Base-by-base conservation (phyloP, 2,113 vertebrate species). In the Oreochromis tanganicae region DNA sequence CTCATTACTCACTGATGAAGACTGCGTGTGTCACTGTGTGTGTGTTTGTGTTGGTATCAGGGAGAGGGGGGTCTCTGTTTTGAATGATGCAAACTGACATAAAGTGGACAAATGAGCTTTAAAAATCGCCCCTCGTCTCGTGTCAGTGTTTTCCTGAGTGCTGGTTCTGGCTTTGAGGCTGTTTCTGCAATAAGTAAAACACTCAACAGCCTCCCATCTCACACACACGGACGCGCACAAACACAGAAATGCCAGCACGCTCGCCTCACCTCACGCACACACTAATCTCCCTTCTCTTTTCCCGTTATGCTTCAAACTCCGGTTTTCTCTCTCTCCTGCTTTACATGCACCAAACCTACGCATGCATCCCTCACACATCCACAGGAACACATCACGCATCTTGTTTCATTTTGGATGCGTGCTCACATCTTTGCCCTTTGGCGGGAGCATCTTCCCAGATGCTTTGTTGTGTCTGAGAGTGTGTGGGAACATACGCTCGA, bases 401-500 rank as follows among this genome's bases (percentile, higher is more conserved):
- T 83, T 54, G 43, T 89, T 94, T 91, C 43, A 63, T 86, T 91
- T 88, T 10, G 43, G 83, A 82, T 92, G 90, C 63, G 2, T 50
- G 81, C 81, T 86, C 17, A 80, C 79, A 85, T 92, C 81, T 88
- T 82, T 91, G 89, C 85, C 93, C 95, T 91, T 92, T 91, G 90
- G 94, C 88, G 32, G 86, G 50, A 89, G 84, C 79, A 90, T 88
- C 87, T 86, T 88, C 91, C 84, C 89, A 86, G 91, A 92, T 93
- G 92, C 95, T 95, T 93, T 95, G 94, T 95, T 95, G 95, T 94
- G 94, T 94, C 93, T 94, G 91, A 89, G 90, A 91, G 90, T 56
- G 89, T 88, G 94, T 93, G 93, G 95, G 95, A 94, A 93, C 94
- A 94, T 91, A 93, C 81, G 93, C 85, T 91, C 68, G 10, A 78